A percentile compares a stretch with the other conserved stretches of the same genome.
These are phyloP conservation scores for Baccha elongata DNA, from an alignment of 2,888 invertebrate species.

Conservation along the genomic window DNA sequence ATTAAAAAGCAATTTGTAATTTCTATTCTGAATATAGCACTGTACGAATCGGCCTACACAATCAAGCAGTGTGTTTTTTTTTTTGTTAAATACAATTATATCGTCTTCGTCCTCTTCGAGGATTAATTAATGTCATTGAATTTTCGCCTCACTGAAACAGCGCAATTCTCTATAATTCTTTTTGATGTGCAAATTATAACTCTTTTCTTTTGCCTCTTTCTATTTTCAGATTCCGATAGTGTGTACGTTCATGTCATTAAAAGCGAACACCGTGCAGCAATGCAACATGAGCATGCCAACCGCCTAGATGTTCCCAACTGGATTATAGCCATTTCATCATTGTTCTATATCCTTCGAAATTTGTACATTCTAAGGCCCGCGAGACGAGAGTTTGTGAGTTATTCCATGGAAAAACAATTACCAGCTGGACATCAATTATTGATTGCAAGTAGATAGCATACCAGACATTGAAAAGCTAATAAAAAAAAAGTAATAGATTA, in stretches of 20 bases:
- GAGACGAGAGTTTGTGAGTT: neutral
- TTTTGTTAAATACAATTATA: too few relatives aligned
- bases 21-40: neutral
- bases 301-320: constrained; percentile 78
- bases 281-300: constrained; percentile 83
- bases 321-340: constrained; percentile 75
- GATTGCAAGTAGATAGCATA: constrained; percentile 60
- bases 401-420: constrained; percentile 43
- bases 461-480: constrained; percentile 10
- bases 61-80: neutral
- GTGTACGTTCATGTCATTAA: constrained; percentile 93
- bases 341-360: constrained; percentile 63
- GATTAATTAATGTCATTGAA: constrained; percentile 29
- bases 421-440: constrained; percentile 25
- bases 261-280: constrained; percentile 87
- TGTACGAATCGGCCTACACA: neutral
- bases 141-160: constrained; percentile 21
- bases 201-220: constrained; percentile 18
- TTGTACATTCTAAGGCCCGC: constrained; percentile 28
- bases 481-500: constrained; percentile 41
- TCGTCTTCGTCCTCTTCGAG: neutral
- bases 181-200: neutral
- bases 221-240: constrained; percentile 88
- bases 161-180: constrained; percentile 18
- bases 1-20: constrained; percentile 7